Conservation (phyloP, 2,888 invertebrate genomes). For the Meiosimyza platycephala region DNA sequence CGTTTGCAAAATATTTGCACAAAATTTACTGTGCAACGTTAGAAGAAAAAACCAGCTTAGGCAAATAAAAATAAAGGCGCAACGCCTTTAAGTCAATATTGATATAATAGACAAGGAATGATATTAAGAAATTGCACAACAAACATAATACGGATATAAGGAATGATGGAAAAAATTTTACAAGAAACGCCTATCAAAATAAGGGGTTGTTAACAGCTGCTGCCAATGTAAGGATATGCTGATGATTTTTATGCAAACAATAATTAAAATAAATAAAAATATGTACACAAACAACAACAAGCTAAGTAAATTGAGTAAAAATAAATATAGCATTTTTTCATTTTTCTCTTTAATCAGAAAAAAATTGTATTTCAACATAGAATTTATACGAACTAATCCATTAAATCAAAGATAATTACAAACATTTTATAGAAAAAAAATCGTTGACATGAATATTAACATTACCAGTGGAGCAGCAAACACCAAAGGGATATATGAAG, state of each 20-base stretch:
- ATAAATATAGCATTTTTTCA: not conserved
- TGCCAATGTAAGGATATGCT: not conserved
- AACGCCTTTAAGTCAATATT: conserved; percentile 7
- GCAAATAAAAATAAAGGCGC: not conserved
- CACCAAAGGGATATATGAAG: no score
- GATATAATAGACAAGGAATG: not conserved
- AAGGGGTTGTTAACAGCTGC: not conserved
- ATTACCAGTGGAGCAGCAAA: no score
- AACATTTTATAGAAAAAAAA: no score
- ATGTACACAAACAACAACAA: not conserved
- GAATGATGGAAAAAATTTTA: not conserved
- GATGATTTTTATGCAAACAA: conserved; percentile 8
- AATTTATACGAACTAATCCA: no score
- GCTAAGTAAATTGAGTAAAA: no score
- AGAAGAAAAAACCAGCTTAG: not conserved
- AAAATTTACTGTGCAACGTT: not conserved
- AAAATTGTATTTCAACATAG: no score
- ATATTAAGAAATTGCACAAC: no score
- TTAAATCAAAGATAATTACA: no score
- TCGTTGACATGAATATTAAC: no score
- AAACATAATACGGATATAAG: not conserved
- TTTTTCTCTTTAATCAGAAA: not conserved
- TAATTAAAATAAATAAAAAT: conserved; percentile 11
- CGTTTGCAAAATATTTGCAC: conserved; percentile 5
- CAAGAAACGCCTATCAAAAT: not conserved